phyloP scores from a whole-genome alignment of 2,888 invertebrate genomes.

The Miltochrista miniata region DNA sequence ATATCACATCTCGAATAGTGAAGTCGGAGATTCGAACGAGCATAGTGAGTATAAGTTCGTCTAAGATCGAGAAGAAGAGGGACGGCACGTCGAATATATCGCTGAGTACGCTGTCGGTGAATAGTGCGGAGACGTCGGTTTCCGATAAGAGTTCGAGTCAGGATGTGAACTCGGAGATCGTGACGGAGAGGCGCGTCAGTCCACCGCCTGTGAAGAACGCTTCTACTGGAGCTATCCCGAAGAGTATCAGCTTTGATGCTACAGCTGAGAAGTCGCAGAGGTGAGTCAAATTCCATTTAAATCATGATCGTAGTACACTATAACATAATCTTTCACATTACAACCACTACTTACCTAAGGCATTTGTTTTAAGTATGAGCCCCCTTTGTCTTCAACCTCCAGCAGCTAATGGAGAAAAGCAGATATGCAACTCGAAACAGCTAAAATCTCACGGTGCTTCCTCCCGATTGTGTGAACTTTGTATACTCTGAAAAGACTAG shows the following conservation, averaged over 20 bases:
- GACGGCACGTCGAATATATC: constrained; percentile 68
- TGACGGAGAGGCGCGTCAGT: constrained; percentile 70
- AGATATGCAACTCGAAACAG: no score
- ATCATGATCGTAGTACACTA: no score
- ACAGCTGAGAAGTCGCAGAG: constrained; percentile 92
- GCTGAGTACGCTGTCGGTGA: constrained; percentile 72
- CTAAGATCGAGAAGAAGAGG: constrained; percentile 67
- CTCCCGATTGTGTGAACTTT: no score
- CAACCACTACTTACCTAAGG: no score
- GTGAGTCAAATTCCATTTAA: constrained; percentile 37
- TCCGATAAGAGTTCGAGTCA: constrained; percentile 78
- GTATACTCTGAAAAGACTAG: no score
- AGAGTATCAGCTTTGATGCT: constrained; percentile 96
- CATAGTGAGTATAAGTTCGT: constrained; percentile 74
- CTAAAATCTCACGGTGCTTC: no score
- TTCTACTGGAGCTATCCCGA: constrained; percentile 94
- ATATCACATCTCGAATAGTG: constrained; percentile 62
- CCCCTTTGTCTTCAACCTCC: no score
- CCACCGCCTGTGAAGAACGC: constrained; percentile 69
- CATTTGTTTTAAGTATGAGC: no score
- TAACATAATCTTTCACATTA: no score
- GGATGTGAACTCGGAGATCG: constrained; percentile 76
- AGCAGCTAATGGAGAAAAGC: no score
- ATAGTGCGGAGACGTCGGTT: constrained; percentile 71
- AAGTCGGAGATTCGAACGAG: constrained; percentile 73